These are phyloP conservation scores for Charanyca ferruginea DNA, from an alignment of 2,888 invertebrate genomes.

Conservation along the genomic window DNA sequence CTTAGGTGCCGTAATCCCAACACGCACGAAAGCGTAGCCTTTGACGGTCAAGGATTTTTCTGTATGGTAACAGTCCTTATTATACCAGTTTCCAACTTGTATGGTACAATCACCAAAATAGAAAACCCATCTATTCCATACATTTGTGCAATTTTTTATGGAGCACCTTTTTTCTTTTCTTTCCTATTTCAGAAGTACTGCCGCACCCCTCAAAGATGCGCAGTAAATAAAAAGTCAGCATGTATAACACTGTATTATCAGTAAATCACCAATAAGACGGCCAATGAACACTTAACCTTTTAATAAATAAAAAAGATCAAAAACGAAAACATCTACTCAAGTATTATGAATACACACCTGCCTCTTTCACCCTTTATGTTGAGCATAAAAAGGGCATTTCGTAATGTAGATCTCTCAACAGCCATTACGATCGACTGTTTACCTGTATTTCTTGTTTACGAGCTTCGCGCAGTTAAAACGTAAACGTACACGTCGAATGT, in stretches of 20 bases:
- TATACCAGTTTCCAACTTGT: too few relatives aligned
- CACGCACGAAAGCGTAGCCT: too few relatives aligned
- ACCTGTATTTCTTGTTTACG: constrained; percentile 66
- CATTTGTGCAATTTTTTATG: too few relatives aligned
- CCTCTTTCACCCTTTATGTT: constrained; percentile 47
- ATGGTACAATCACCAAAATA: too few relatives aligned
- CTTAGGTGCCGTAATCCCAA: too few relatives aligned
- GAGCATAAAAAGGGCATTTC: constrained; percentile 61
- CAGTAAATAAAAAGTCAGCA: background rate
- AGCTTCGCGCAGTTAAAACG: constrained; percentile 59
- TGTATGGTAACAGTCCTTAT: too few relatives aligned
- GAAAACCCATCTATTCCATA: too few relatives aligned
- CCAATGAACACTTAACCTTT: constrained; percentile 28
- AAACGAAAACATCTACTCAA: constrained; percentile 23
- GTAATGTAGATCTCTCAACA: constrained; percentile 62
- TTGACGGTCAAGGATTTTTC: too few relatives aligned
- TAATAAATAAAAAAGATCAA: constrained; percentile 46
- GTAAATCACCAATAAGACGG: background rate
- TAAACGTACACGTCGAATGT: constrained; percentile 57
- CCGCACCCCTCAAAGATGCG: background rate
- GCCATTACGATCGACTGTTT: constrained; percentile 63
- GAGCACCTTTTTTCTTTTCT: too few relatives aligned
- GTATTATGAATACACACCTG: constrained; percentile 46
- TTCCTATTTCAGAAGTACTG: too few relatives aligned
- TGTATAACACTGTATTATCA: background rate